Percentiles rank a stretch among this genome's conserved stretches.
Evolutionary conservation across 2,113 vertebrate genomes (phyloP).

Genomic region (Litocranius walleri): DNA sequence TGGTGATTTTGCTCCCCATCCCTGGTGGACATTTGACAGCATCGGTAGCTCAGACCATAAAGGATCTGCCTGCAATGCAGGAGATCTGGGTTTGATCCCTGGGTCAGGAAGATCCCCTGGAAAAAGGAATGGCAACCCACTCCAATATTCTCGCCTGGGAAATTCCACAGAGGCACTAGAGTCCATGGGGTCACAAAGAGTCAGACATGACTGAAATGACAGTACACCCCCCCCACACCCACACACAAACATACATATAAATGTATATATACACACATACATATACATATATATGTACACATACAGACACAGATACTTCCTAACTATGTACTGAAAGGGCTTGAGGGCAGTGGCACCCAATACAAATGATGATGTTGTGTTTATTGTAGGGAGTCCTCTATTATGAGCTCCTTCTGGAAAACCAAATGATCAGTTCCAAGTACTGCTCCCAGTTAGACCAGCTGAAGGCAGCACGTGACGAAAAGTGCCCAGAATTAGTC

Average conservation of each 20-base stretch:
- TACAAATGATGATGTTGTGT: background rate
- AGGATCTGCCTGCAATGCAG: background rate
- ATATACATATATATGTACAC: background rate
- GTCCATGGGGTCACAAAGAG: background rate
- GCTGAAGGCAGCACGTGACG: accelerated
- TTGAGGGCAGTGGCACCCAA: background rate
- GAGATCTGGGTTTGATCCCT: background rate
- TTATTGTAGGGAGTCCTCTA: background rate
- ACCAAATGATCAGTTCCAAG: background rate
- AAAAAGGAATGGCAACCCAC: background rate
- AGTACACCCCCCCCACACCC: accelerated
- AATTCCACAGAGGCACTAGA: background rate
- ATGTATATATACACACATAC: background rate
- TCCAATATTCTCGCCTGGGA: background rate
- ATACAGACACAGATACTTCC: background rate
- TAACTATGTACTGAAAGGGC: background rate
- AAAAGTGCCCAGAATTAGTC: background rate
- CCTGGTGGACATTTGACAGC: background rate
- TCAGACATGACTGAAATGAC: background rate
- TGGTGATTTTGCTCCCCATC: background rate
- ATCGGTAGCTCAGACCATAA: background rate
- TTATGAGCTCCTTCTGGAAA: background rate
- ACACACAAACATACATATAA: background rate
- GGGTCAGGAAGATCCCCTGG: background rate
- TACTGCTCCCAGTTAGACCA: background rate